Evolutionary conservation across 2,888 invertebrate genomes (phyloP).

Genomic region (Nezara viridula): DNA sequence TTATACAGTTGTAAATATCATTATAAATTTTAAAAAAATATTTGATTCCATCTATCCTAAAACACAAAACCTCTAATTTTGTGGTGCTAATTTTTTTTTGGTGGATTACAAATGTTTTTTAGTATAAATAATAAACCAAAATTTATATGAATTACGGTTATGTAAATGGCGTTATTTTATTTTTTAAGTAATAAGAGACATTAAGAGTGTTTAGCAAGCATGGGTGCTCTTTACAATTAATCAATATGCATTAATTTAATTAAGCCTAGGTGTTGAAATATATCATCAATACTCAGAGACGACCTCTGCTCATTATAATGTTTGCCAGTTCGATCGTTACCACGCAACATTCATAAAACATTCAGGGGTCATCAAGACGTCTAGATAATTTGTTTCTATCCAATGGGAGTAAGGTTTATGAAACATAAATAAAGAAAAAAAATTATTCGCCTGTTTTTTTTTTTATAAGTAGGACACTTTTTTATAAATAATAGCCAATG

Average conservation of each 20-base stretch:
- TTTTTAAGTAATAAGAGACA: not conserved
- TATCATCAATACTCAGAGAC: not conserved
- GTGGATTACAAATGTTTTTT: no score
- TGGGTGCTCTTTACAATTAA: not conserved
- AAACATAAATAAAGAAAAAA: no score
- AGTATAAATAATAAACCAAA: no score
- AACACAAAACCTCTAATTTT: no score
- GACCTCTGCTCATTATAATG: not conserved
- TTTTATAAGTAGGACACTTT: no score
- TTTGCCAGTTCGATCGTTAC: conserved; percentile 17
- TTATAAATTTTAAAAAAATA: no score
- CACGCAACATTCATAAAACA: conserved; percentile 21
- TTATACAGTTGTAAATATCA: no score
- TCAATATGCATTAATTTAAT: not conserved
- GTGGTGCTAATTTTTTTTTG: no score
- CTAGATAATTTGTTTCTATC: not conserved
- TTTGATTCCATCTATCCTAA: no score
- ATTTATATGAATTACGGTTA: not conserved
- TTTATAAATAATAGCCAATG: no score
- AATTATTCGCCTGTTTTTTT: no score
- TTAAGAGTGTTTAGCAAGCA: not conserved
- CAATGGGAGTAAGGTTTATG: no score
- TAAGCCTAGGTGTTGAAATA: not conserved
- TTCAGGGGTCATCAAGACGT: not conserved
- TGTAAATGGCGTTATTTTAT: not conserved